Evolutionary conservation across 2,888 invertebrate species (phyloP).

Genomic region (Lutraria lutraria): DNA sequence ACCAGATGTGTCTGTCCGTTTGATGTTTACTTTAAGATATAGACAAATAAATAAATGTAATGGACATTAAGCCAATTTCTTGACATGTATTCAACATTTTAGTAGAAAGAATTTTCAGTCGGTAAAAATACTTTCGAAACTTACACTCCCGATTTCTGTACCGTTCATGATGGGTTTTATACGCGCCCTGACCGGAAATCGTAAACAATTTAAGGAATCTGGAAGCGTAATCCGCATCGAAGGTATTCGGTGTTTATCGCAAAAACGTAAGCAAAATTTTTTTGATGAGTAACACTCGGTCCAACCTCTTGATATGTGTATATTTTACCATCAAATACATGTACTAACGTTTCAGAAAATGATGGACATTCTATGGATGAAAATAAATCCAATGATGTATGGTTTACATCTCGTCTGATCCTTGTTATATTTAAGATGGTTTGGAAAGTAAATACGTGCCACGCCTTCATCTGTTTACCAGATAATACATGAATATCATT

Average conservation of each 20-base stretch:
- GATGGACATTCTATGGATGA: neutral
- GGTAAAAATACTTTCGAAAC: neutral
- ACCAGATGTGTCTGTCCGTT: constrained; percentile 2
- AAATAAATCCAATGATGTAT: neutral
- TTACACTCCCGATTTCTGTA: neutral
- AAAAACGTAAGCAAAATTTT: constrained; percentile 27
- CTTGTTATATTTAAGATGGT: constrained; percentile 1
- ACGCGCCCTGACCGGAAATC: constrained; percentile 56
- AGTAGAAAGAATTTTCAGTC: neutral
- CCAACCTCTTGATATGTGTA: neutral
- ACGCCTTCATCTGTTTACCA: neutral
- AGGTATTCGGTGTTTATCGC: constrained; percentile 29
- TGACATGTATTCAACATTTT: constrained; percentile 2
- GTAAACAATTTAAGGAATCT: constrained; percentile 49
- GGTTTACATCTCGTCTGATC: neutral
- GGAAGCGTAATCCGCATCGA: constrained; percentile 39
- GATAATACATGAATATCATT: too few species aligned
- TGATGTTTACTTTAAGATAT: constrained; percentile 21
- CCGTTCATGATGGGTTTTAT: constrained; percentile 13
- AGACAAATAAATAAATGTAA: neutral
- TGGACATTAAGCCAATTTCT: constrained; percentile 13
- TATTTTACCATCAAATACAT: neutral
- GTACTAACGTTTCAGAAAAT: neutral
- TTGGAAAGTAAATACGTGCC: neutral
- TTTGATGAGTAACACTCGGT: constrained; percentile 44